These are phyloP conservation scores for Mizuhopecten yessoensis DNA, from an alignment of 1,140 invertebrate species.

Conservation along the genomic window DNA sequence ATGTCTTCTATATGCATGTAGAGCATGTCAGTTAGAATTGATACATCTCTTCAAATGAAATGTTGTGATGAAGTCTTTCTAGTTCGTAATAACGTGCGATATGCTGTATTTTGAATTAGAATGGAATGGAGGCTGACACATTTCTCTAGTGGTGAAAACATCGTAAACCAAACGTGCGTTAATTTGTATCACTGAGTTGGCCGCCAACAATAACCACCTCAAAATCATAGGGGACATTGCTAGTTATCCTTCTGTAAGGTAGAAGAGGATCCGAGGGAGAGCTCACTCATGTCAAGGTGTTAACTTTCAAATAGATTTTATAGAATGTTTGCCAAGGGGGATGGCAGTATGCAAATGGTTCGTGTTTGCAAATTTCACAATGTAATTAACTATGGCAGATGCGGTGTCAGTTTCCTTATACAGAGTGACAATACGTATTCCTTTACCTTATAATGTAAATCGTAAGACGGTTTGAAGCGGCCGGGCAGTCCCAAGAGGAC, in stretches of 20 bases:
- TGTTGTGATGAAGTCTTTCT: background rate
- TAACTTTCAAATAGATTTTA: constrained; percentile 36
- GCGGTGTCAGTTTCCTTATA: constrained; percentile 33
- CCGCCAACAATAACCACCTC: constrained; percentile 37
- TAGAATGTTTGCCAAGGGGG: constrained; percentile 8
- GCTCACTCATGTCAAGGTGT: background rate
- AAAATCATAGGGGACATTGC: background rate
- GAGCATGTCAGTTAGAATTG: no score
- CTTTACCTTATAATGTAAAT: constrained; percentile 35
- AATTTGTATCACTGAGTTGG: constrained; percentile 18
- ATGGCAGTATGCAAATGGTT: constrained; percentile 18
- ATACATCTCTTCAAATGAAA: background rate
- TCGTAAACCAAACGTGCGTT: constrained; percentile 23
- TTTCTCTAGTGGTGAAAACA: constrained; percentile 31
- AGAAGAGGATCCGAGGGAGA: background rate
- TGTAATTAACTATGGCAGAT: constrained; percentile 27
- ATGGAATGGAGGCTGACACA: background rate
- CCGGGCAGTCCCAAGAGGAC: background rate
- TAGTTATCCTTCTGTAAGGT: constrained; percentile 6
- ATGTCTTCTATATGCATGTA: no score
- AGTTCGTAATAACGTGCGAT: background rate
- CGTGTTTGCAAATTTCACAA: background rate
- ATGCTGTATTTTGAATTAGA: background rate
- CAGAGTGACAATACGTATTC: constrained; percentile 14
- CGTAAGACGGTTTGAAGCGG: background rate